Evolutionary conservation across 2,888 invertebrate species (phyloP), one percentile per base, ranked within the genome.

Genomic region (Coleophora deauratella): DNA sequence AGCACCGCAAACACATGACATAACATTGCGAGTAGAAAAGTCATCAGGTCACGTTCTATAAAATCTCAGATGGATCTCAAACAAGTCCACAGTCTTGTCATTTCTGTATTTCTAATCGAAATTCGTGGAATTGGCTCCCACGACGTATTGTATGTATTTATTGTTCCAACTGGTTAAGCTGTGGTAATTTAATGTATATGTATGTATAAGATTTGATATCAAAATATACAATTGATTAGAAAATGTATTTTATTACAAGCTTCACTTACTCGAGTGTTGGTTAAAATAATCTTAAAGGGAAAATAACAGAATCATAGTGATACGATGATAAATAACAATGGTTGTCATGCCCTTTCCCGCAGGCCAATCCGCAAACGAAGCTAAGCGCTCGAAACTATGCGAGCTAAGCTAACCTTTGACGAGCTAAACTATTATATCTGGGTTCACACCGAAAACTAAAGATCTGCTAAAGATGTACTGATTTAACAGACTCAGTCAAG

Each of bases 141-240:
- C 30, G 15, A 27, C 27, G 9, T 27, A 33, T 15, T 40, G 34
- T 37, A 33, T 40, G n/a, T 54, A 54, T 64, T 54, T 65, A 59
- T 57, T 58, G 58, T 59, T 56, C 63, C 49, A 52, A 61, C 71
- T 65, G 60, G 65, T 77, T 78, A 74, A 79, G 74, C 74, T 74
- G 72, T 77, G 74, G 74, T 78, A 74, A 79, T 74, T 74, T 74
- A 72, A 76, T 74, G 74, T 75, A 72, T 72, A 43, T 74, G 62
- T 74, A 60, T 59, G n/a, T n/a, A n/a, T 80, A 82, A 81, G 79
- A 76, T 84, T 84, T 84, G 76, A 84, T 84, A 84, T 78, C 78
- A 81, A 84, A 40, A 81, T 84, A 84, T 84, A 84, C 82, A 82
- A 78, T 79, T 80, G 69, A 67, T 75, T 71, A 70, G 57, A 70